These are phyloP conservation scores for Lutra lutra DNA, from an alignment of 2,797 vertebrate species.

Conservation along the genomic window DNA sequence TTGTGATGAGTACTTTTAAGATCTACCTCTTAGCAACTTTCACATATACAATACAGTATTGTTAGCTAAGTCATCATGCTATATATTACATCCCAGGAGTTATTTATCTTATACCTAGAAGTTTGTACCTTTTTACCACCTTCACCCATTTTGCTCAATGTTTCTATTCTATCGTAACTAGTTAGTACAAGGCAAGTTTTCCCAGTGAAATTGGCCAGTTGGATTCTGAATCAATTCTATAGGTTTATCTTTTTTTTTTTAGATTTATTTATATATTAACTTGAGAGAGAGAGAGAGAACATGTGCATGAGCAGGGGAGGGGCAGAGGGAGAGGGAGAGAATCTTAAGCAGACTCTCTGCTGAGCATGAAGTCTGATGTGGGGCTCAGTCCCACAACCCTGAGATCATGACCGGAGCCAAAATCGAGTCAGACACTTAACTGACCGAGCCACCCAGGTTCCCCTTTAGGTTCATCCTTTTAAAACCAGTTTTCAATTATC, in stretches of 20 bases:
- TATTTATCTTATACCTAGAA: neutral
- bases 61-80: neutral
- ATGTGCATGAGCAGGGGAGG: neutral
- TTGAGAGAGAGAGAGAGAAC: neutral
- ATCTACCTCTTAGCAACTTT: neutral
- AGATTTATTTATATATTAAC: neutral
- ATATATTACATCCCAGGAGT: neutral
- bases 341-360: neutral
- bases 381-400: neutral
- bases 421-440: neutral
- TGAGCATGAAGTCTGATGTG: neutral
- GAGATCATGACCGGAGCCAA: neutral
- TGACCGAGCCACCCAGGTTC: neutral
- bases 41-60: neutral
- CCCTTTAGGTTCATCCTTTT: neutral
- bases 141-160: neutral
- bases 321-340: neutral
- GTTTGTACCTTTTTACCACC: neutral
- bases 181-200: neutral
- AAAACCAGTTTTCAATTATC: constrained; percentile 30
- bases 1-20: neutral
- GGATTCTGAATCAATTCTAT: neutral
- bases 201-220: neutral
- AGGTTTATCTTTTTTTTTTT: neutral
- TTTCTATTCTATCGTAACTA: neutral